Conservation (phyloP, 2,113 vertebrate species). For the Oreochromis niloticus region DNA sequence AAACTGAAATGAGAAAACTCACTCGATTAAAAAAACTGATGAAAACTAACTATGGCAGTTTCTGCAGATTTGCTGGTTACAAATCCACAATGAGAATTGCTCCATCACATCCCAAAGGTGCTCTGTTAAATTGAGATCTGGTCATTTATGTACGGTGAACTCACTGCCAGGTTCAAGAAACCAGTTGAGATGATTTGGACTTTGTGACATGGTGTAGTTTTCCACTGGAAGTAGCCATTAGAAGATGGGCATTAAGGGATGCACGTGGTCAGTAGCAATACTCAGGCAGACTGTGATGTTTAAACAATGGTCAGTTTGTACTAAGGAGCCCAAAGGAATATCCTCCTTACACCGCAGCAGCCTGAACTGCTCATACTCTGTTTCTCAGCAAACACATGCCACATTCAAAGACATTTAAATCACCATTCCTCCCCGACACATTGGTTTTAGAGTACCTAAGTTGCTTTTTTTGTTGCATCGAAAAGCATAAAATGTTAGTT, state of each 20-base stretch:
- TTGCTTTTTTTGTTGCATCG: accelerated
- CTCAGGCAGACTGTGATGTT: background rate
- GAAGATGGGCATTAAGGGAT: background rate
- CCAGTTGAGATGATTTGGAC: background rate
- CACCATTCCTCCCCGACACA: accelerated
- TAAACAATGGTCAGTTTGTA: background rate
- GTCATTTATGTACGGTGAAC: background rate
- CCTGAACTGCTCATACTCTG: background rate
- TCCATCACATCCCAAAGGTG: background rate
- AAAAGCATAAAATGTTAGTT: accelerated
- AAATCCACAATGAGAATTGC: background rate
- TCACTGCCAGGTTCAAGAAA: background rate
- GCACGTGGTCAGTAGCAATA: background rate
- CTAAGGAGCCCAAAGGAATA: background rate
- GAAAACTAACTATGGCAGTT: background rate
- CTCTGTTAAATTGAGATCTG: background rate
- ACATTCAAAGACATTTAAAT: background rate
- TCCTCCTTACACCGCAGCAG: background rate
- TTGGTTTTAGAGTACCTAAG: background rate
- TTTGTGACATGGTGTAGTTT: background rate
- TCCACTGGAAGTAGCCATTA: background rate
- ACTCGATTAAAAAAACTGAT: background rate
- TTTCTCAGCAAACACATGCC: background rate
- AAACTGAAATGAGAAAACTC: background rate
- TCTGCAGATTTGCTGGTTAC: background rate